Base-by-base conservation (phyloP, 2,888 invertebrate genomes). In the Chorisops tibialis region DNA sequence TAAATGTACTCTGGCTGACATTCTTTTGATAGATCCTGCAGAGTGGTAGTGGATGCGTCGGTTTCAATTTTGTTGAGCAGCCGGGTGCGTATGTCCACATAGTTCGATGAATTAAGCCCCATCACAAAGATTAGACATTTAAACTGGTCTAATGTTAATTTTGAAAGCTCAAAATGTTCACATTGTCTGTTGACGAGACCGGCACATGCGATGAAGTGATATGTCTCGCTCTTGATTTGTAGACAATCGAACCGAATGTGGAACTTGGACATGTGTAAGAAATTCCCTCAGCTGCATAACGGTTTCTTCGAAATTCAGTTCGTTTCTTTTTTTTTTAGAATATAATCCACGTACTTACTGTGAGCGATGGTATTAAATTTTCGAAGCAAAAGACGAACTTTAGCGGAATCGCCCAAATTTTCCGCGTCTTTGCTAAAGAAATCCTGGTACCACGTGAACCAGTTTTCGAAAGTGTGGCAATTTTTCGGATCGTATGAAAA, bases 121-220 rank as follows among this genome's bases (percentile, higher is more conserved):
- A 63, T 65, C 3, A 67, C 61, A 45, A 63, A 68, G 7, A 68
- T 65, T 16, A 68, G 56, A 16, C 67, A 67, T 49, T 68, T 68
- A 14, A 68, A 67, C 41, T 68, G 68, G 24, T 68, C 65, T 4
- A 60, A 22, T 14, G 61, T 64, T 3, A 67, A 35, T 21, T 62
- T 51, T 2, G 41, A 54, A 7, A 69, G 43, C 35, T 66, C 52
- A 30, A 68, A 69, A 19, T 65, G 18, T 54, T 67, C 66, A 43
- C 65, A 67, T 1, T 38, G 41, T n/a, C 56, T 63, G 18, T 67
- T 68, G 2, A 68, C 64, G 37, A 18, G 18, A 6, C 41, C 41
- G 14, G 66, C 62, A 47, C 64, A 66, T 47, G 63, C 52, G 4
- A 66, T 54, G 19, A 66, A 67, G 47, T 68, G 64, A 21, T 18